Conservation (phyloP, 1,140 invertebrate species). For the Drosophila suzukii region DNA sequence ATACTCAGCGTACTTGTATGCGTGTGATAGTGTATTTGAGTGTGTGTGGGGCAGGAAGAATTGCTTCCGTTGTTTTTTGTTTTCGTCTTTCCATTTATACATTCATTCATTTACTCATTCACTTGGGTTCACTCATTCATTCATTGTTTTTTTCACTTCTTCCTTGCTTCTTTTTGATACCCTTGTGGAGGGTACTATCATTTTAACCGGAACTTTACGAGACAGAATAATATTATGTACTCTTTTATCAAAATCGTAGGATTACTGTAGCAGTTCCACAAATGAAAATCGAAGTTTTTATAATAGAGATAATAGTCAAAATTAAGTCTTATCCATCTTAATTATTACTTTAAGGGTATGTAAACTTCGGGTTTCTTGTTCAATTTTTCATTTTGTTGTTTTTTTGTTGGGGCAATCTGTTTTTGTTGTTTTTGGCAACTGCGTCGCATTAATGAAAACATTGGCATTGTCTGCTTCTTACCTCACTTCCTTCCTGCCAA, state of each 20-base stretch:
- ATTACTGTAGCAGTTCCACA: too few species aligned
- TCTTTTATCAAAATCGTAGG: too few species aligned
- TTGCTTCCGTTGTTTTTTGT: slow-evolving; percentile 76
- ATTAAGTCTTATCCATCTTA: too few species aligned
- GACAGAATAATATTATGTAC: background rate
- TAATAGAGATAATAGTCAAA: too few species aligned
- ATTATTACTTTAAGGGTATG: background rate
- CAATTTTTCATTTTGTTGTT: slow-evolving; percentile 3
- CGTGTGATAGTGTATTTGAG: slow-evolving; percentile 13
- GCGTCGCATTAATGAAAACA: slow-evolving; percentile 80
- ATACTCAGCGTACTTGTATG: slow-evolving; percentile 8
- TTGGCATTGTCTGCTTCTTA: slow-evolving; percentile 79
- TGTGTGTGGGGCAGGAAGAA: slow-evolving; percentile 68
- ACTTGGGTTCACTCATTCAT: slow-evolving; percentile 58
- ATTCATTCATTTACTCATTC: slow-evolving; percentile 73
- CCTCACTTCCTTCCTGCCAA: slow-evolving; percentile 76
- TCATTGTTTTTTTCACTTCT: slow-evolving; percentile 43
- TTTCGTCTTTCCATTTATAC: slow-evolving; percentile 72
- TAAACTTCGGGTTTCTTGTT: background rate
- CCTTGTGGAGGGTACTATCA: background rate
- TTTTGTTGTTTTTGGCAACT: slow-evolving; percentile 71
- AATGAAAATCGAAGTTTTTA: too few species aligned
- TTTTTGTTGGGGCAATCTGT: slow-evolving; percentile 32
- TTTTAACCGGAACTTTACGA: background rate
- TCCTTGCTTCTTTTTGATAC: slow-evolving; percentile 28